Evolutionary conservation across 2,797 vertebrate genomes (phyloP), one percentile per base, ranked within the genome.

Genomic region (Pempheris klunzingeri): DNA sequence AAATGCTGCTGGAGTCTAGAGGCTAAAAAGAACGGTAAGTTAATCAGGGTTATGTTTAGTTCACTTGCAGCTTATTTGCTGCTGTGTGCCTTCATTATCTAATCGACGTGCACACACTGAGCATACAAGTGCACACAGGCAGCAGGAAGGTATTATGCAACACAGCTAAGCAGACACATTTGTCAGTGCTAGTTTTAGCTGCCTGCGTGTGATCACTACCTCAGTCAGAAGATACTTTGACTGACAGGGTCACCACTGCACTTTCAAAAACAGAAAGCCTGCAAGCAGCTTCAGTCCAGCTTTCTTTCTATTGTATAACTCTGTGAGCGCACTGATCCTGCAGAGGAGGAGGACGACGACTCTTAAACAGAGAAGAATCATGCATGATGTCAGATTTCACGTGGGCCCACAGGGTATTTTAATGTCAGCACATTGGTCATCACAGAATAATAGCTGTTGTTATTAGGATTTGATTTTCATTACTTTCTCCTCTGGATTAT

Each of bases 151-250:
- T 43, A 28, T 67, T 44, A 36, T 55, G 62, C 57, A 68, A 24
- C 67, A 43, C n/a, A 52, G 73, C 55, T 76, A 47, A 61, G 36
- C 44, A 18, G 60, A 69, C 11, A 20, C 39, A 58, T 44, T 24
- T 67, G 50, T 57, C 7, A 55, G 46, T 43, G 44, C 15, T 36
- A 32, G 41, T 34, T 34, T 65, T 65, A 44, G 49, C n/a, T 38
- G 8, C 34, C 34, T 34, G 61, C 34, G 39, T 44, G 7, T 20
- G 30, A 22, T 28, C 53, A 24, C 53, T 6, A 5, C 61, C 41
- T 74, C 53, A 50, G 20, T 20, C 44, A 22, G 32, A 39, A 63
- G 28, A 30, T 12, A 4, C 17, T 4, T 30, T 22, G 28, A 39
- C 44, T 34, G 44, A 39, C 43, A 64, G 22, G 41, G 30, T 55